phyloP scores from a whole-genome alignment of 1,140 invertebrate species.

The Tribolium castaneum region DNA sequence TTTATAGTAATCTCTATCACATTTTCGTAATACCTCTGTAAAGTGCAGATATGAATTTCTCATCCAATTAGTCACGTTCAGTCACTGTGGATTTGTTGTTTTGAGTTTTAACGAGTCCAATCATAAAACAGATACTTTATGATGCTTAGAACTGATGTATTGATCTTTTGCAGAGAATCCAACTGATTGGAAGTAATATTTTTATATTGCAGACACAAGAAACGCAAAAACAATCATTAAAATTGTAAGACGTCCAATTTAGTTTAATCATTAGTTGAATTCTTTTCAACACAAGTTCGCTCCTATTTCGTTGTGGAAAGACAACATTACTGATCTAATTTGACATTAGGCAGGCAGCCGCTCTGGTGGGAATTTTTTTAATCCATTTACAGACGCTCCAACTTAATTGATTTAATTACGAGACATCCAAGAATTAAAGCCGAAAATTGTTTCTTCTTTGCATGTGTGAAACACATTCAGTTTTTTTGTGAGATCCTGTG shows the following conservation, averaged over 20 bases:
- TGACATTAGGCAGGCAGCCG: neutral
- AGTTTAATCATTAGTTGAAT: neutral
- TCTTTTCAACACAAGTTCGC: neutral
- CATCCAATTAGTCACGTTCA: neutral
- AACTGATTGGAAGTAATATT: neutral
- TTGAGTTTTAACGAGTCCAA: neutral
- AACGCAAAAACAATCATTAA: neutral
- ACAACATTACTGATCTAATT: constrained; percentile 7
- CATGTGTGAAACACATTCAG: no score
- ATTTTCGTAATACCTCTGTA: neutral
- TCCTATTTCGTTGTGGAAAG: neutral
- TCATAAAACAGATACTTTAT: neutral
- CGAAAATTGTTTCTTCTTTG: neutral
- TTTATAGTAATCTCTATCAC: neutral
- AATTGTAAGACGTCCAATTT: neutral
- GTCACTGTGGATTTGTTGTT: neutral
- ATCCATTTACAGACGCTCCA: neutral
- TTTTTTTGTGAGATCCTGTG: neutral
- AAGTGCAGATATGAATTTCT: neutral
- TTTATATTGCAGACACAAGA: no score
- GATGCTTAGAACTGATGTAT: neutral
- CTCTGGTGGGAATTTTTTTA: constrained; percentile 19
- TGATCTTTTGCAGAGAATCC: neutral
- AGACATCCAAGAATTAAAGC: neutral
- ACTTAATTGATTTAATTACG: neutral